Percentiles rank a stretch among this genome's conserved stretches.
Conservation (phyloP, 2,888 invertebrate species). For the Trichacis sp. region DNA sequence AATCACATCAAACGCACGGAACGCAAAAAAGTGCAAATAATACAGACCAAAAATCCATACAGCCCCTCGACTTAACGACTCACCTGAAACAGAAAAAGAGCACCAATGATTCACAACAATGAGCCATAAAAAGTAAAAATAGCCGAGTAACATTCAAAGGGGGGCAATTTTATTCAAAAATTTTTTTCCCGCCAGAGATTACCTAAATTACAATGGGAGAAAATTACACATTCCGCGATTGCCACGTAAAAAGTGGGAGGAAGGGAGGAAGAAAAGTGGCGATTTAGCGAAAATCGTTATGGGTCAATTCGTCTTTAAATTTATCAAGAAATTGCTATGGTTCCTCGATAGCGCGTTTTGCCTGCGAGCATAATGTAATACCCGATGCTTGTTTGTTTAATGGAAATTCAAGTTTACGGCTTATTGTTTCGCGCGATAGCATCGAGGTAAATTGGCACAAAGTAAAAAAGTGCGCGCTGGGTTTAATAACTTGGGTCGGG, state of each 20-base stretch:
- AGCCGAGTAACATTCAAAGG: background rate
- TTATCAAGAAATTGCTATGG: constrained; percentile 46
- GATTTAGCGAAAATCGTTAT: constrained; percentile 44
- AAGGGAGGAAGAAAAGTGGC: constrained; percentile 17
- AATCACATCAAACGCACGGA: no score
- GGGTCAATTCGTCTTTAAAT: constrained; percentile 45
- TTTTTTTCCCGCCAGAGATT: background rate
- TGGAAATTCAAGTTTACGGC: constrained; percentile 45
- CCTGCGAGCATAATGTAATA: constrained; percentile 15
- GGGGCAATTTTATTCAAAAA: constrained; percentile 3
- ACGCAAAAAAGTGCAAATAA: background rate
- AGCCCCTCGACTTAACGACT: background rate
- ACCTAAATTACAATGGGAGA: constrained; percentile 2
- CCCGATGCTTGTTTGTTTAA: constrained; percentile 38
- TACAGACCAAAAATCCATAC: background rate
- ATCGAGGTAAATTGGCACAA: constrained; percentile 23
- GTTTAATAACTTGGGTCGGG: constrained; percentile 16
- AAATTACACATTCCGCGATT: constrained; percentile 1
- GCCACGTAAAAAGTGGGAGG: background rate
- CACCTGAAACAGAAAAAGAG: background rate
- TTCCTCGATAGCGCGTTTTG: constrained; percentile 9
- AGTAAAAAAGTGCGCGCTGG: constrained; percentile 20
- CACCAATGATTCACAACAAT: background rate
- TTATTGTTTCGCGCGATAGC: constrained; percentile 39
- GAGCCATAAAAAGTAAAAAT: background rate